Evolutionary conservation across 2,113 vertebrate species (phyloP).

Genomic region (Mastomys coucha): DNA sequence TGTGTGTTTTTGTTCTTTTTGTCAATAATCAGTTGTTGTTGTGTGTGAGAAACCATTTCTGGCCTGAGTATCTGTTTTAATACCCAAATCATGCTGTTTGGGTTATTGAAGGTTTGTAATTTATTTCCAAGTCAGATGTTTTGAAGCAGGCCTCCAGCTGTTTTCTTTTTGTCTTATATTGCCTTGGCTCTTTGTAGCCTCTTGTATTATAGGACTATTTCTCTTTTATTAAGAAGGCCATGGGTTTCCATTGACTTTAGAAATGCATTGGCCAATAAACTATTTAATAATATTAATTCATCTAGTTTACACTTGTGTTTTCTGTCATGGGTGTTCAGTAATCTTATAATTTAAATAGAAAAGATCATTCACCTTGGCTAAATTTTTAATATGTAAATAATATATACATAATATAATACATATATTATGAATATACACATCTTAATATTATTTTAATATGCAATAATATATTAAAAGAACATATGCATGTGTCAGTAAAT

Average conservation of each 20-base stretch:
- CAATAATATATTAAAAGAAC: neutral
- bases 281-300: neutral
- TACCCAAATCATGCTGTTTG: neutral
- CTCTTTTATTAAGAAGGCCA: neutral
- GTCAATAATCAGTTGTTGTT: neutral
- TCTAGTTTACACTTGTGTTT: neutral
- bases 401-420: neutral
- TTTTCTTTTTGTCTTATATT: neutral
- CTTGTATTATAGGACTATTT: neutral
- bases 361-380: neutral
- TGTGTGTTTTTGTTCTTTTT: neutral
- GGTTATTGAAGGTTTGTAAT: neutral
- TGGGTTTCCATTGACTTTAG: neutral
- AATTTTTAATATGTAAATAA: neutral
- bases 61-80: neutral
- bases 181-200: neutral
- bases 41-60: neutral
- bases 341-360: neutral
- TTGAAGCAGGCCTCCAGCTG: neutral
- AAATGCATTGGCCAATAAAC: neutral
- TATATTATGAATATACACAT: neutral
- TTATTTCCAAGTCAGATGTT: neutral
- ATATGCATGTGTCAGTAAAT: neutral
- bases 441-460: too few relatives aligned
- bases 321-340: neutral